Percentiles rank a stretch among this genome's conserved stretches.
phyloP scores from a whole-genome alignment of 1,140 invertebrate genomes.

The Stegodyphus mimosarum region DNA sequence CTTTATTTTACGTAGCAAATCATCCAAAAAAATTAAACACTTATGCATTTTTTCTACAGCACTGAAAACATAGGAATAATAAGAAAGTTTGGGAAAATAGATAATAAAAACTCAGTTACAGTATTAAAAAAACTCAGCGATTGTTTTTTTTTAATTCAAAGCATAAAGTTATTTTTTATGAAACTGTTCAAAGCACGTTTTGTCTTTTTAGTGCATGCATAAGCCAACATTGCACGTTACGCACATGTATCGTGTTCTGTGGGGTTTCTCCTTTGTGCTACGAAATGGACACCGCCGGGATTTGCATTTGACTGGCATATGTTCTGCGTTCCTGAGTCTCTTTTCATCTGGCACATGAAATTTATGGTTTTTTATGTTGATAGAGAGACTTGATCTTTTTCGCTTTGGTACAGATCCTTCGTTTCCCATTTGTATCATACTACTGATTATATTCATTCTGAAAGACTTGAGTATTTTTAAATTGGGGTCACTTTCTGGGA shows the following conservation, averaged over 20 bases:
- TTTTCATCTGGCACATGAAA: neutral
- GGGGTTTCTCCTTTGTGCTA: constrained; percentile 14
- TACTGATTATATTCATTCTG: neutral
- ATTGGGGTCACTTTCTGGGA: neutral
- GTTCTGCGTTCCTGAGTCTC: constrained; percentile 4
- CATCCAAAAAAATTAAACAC: too few species aligned
- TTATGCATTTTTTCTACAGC: too few species aligned
- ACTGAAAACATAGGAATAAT: too few species aligned
- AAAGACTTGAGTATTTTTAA: constrained; percentile 4
- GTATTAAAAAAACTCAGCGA: too few species aligned
- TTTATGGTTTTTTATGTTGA: neutral
- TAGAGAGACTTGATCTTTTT: neutral
- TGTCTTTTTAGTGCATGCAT: constrained; percentile 6
- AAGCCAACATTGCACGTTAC: constrained; percentile 6
- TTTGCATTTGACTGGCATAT: neutral
- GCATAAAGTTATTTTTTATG: constrained; percentile 6
- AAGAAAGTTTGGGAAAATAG: too few species aligned
- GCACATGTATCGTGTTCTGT: constrained; percentile 15
- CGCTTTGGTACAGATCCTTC: neutral
- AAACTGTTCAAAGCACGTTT: constrained; percentile 12
- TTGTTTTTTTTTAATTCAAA: too few species aligned
- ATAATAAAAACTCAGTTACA: too few species aligned
- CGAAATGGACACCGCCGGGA: neutral
- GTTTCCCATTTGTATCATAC: neutral
- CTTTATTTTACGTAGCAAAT: too few species aligned